These are phyloP conservation scores for Anisognathus igniventris DNA, from an alignment of 2,797 vertebrate genomes.

Conservation along the genomic window DNA sequence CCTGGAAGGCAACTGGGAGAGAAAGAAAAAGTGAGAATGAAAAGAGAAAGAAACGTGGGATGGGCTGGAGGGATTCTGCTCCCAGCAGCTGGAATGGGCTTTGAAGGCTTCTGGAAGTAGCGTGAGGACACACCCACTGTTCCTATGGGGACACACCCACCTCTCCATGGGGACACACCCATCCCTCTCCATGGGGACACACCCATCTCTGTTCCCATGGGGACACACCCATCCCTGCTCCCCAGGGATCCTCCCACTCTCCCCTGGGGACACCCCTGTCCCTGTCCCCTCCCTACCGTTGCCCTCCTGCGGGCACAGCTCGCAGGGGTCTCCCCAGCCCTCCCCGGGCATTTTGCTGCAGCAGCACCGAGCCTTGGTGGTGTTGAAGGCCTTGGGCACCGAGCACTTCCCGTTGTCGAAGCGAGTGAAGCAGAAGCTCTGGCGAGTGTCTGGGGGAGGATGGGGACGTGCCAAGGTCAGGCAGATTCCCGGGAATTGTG, in stretches of 20 bases:
- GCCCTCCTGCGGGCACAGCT: constrained; percentile 86
- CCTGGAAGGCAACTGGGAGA: constrained; percentile 73
- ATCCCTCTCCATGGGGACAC: neutral
- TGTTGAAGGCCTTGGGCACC: constrained; percentile 89
- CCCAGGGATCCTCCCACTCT: rapidly evolving
- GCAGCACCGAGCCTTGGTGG: constrained; percentile 91
- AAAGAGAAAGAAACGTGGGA: neutral
- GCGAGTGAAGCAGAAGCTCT: constrained; percentile 93
- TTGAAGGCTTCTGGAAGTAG: neutral
- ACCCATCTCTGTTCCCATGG: too few relatives aligned
- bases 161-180: neutral
- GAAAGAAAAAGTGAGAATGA: neutral
- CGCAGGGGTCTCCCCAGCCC: constrained; percentile 94
- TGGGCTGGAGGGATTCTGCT: neutral
- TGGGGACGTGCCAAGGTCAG: rapidly evolving
- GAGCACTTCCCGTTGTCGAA: constrained; percentile 90
- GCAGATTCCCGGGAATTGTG: rapidly evolving
- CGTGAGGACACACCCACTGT: too few relatives aligned
- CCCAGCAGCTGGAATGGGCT: neutral
- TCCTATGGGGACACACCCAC: neutral
- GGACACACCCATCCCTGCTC: too few relatives aligned
- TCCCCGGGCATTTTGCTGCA: constrained; percentile 92
- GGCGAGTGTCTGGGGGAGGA: constrained; percentile 81
- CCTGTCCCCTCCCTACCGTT: constrained; percentile 71
- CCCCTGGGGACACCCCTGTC: neutral